Evolutionary conservation across 2,888 invertebrate species (phyloP).

Genomic region (Teinopalpus imperialis): DNA sequence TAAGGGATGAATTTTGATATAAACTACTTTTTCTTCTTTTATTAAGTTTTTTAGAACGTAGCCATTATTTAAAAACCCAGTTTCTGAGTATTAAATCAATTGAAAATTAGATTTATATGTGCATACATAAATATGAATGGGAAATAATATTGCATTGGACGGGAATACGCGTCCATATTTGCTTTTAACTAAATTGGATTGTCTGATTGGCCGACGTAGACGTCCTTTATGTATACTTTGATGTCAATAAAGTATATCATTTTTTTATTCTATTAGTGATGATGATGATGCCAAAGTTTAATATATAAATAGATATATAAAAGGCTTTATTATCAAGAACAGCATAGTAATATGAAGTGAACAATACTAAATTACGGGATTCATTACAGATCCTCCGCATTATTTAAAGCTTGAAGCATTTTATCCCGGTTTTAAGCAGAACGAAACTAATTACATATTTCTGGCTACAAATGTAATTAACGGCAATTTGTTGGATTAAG

Average conservation of each 20-base stretch:
- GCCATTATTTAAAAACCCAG: too few relatives aligned
- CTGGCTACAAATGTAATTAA: slow-evolving; percentile 18
- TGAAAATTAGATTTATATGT: slow-evolving; percentile 3
- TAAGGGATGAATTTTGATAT: too few relatives aligned
- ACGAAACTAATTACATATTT: slow-evolving; percentile 10
- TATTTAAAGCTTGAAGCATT: slow-evolving; percentile 7
- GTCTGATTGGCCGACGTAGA: slow-evolving; percentile 23
- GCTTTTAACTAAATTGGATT: slow-evolving; percentile 26
- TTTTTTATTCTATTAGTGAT: too few relatives aligned
- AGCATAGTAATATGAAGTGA: not conserved
- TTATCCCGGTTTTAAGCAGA: slow-evolving; percentile 4
- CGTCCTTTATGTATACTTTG: too few relatives aligned
- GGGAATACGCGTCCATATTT: slow-evolving; percentile 14
- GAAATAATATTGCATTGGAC: slow-evolving; percentile 23
- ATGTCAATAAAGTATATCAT: too few relatives aligned
- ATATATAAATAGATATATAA: too few relatives aligned
- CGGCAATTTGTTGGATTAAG: slow-evolving; percentile 6
- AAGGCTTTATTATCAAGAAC: too few relatives aligned
- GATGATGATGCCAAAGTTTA: too few relatives aligned
- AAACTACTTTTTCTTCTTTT: too few relatives aligned
- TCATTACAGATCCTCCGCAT: not conserved
- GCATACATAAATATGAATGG: slow-evolving; percentile 23
- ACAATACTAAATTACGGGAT: not conserved
- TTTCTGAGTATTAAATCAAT: slow-evolving; percentile 7
- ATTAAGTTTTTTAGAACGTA: too few relatives aligned